A percentile compares a stretch with the other conserved stretches of the same genome.
Evolutionary conservation across 2,888 invertebrate species (phyloP).

Genomic region (Acronicta psi): DNA sequence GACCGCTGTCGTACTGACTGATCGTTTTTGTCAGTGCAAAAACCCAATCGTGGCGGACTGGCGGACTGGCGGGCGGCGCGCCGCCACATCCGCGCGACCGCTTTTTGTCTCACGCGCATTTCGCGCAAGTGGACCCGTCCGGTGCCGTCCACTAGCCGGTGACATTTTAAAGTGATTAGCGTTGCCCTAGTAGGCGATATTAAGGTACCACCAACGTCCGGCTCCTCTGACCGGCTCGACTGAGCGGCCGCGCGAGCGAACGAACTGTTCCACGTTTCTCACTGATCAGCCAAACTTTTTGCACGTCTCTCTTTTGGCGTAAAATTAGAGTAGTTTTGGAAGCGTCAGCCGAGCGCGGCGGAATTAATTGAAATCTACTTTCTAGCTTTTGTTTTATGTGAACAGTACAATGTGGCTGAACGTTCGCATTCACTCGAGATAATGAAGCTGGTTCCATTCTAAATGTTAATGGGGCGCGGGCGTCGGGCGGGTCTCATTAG

Average conservation of each 20-base stretch:
- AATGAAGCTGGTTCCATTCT: slow-evolving; percentile 34
- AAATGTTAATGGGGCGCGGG: slow-evolving; percentile 23
- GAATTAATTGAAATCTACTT: slow-evolving; percentile 42
- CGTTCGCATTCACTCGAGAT: slow-evolving; percentile 32
- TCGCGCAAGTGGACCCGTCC: neutral
- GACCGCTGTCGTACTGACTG: slow-evolving; percentile 40
- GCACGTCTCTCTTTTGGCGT: slow-evolving; percentile 13
- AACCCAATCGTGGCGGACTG: slow-evolving; percentile 34
- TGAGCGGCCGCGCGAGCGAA: neutral
- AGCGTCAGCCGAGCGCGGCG: neutral
- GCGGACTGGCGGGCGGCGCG: slow-evolving; percentile 16
- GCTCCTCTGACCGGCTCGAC: neutral
- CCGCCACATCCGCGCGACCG: slow-evolving; percentile 10
- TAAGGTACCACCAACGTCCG: neutral
- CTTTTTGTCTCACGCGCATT: slow-evolving; percentile 8
- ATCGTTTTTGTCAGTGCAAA: slow-evolving; percentile 42
- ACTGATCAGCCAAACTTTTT: slow-evolving; percentile 3
- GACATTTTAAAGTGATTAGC: neutral
- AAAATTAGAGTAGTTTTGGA: slow-evolving; percentile 22
- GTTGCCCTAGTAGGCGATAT: neutral
- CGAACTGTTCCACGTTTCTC: slow-evolving; percentile 2
- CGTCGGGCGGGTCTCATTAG: slow-evolving; percentile 29
- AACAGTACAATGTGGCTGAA: slow-evolving; percentile 39
- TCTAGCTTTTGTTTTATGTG: slow-evolving; percentile 46
- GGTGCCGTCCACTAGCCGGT: neutral